Evolutionary conservation across 2,888 invertebrate genomes (phyloP).

Genomic region (Leptothorax acervorum): DNA sequence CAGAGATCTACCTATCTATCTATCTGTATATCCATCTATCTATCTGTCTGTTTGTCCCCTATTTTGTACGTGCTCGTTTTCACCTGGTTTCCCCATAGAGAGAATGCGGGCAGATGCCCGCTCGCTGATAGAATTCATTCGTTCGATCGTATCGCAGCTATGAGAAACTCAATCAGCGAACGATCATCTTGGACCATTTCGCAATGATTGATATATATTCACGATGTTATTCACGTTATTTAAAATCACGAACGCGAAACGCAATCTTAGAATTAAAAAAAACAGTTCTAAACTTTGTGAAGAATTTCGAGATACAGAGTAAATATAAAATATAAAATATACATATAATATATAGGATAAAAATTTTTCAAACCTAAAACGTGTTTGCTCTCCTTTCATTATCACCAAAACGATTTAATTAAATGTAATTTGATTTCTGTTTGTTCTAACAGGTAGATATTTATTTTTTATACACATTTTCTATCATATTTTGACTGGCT

Average conservation of each 20-base stretch:
- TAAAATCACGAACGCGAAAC: background rate
- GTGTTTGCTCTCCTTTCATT: background rate
- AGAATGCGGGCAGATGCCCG: conserved; percentile 46
- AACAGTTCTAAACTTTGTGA: background rate
- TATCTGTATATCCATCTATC: background rate
- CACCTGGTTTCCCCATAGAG: conserved; percentile 61
- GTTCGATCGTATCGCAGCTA: conserved; percentile 48
- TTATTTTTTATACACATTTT: background rate
- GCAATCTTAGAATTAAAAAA: background rate
- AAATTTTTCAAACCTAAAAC: background rate
- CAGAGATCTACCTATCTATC: background rate
- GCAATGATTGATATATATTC: background rate
- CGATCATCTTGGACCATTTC: conserved; percentile 8
- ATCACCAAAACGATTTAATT: background rate
- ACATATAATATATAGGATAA: background rate
- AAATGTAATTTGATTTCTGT: background rate
- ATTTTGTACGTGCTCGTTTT: conserved; percentile 66
- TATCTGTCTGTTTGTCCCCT: conserved; percentile 28
- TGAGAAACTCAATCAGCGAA: conserved; percentile 50
- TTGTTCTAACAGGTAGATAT: background rate
- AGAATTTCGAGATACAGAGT: background rate
- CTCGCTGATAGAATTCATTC: conserved; percentile 31
- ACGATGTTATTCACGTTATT: background rate
- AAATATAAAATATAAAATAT: background rate
- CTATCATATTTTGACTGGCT: background rate